phyloP scores from a whole-genome alignment of 2,113 vertebrate genomes.

The Elaphurus davidianus region DNA sequence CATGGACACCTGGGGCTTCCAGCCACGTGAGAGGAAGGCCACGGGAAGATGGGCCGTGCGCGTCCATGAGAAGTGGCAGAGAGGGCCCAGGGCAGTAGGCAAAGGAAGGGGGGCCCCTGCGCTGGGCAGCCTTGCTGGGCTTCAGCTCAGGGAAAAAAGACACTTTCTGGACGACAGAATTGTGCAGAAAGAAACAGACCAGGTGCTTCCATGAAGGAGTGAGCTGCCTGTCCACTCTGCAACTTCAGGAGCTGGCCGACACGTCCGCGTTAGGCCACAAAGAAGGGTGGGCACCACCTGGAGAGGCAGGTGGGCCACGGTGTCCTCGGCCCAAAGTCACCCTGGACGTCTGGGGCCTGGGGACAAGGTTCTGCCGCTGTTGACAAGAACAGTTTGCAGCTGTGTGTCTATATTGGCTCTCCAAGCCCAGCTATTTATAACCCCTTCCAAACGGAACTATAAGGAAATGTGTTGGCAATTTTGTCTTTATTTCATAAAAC shows the following conservation, averaged over 20 bases:
- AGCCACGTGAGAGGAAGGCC: too few relatives aligned
- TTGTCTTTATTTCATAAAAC: conserved; percentile 39
- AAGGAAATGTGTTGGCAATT: conserved; percentile 19
- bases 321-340: neutral
- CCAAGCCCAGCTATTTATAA: neutral
- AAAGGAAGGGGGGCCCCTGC: fast-evolving
- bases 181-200: too few relatives aligned
- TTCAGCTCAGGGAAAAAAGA: neutral
- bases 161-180: fast-evolving
- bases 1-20: fast-evolving
- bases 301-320: fast-evolving
- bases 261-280: fast-evolving
- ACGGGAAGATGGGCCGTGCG: fast-evolving
- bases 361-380: fast-evolving
- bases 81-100: fast-evolving
- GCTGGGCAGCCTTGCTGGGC: neutral
- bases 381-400: neutral
- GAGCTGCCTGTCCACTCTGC: neutral
- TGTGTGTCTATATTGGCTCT: neutral
- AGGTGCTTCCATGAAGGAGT: fast-evolving
- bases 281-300: neutral
- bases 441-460: neutral
- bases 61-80: fast-evolving
- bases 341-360: fast-evolving
- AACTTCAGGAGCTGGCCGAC: fast-evolving